Evolutionary conservation across 2,113 vertebrate genomes (phyloP).

Genomic region (Rattus rattus): DNA sequence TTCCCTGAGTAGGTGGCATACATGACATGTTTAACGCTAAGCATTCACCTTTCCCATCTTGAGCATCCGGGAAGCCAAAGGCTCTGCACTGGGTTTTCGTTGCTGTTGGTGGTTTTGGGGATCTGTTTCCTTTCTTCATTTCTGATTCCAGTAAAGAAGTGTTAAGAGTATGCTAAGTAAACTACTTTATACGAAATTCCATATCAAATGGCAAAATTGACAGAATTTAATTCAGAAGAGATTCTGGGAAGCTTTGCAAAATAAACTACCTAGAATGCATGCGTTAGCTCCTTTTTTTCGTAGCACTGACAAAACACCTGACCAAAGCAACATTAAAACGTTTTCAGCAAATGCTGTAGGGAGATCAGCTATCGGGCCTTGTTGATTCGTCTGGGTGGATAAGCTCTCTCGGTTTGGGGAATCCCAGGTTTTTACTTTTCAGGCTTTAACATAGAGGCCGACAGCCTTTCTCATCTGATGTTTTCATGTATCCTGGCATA

Average conservation of each 20-base stretch:
- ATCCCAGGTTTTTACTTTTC: not conserved
- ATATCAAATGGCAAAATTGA: not conserved
- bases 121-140: no score
- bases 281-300: not conserved
- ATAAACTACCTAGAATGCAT: not conserved
- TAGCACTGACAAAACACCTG: not conserved
- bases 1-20: not conserved
- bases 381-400: not conserved
- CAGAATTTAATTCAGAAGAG: not conserved
- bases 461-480: not conserved
- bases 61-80: not conserved
- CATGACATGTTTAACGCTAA: not conserved
- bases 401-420: no score
- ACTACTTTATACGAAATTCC: not conserved
- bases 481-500: not conserved
- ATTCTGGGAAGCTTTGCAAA: not conserved
- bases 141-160: not conserved
- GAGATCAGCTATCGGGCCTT: not conserved
- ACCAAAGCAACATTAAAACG: not conserved
- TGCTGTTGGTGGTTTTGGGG: no score
- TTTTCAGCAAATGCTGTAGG: no score
- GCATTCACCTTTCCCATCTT: not conserved
- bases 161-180: not conserved
- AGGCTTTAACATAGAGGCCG: not conserved
- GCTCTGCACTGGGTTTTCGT: not conserved